Evolutionary conservation across 2,888 invertebrate genomes (phyloP), one percentile per base, ranked within the genome.

Genomic region (Cosmopolites sordidus): DNA sequence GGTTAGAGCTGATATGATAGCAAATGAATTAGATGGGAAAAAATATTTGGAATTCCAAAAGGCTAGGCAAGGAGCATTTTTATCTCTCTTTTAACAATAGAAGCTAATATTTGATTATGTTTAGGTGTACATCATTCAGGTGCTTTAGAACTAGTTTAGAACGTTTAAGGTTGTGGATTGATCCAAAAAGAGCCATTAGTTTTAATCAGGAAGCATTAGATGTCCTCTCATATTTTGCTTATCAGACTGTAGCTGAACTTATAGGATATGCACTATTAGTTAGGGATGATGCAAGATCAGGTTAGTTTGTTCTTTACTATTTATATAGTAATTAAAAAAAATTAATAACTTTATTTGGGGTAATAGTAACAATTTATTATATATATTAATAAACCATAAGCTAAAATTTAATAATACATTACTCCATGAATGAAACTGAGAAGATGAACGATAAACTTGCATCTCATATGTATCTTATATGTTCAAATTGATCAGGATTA

Each of bases 171-270:
- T 70, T 74, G 27, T 86, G 86, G 79, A 69, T 86, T 0, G 83
- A 83, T 58, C 79, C 84, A 0, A 79, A 77, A 2, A 78, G 80
- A 30, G 84, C 86, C 58, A 69, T 84, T 15, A 81, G 78, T 39
- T 78, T 88, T 43, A 75, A 80, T 0, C 73, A 76, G 14, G 76
- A 82, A 43, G 89, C 88, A 0, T 75, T 89, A 63, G 88, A 89
- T 67, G 84, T 93, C 2, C 72, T 95, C 57, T 83, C 87, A 42
- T 94, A 92, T 69, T 77, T 93, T 60, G 92, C 92, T 0, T 91
- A 91, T 70, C 93, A 95, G 75, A 91, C 91, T 0, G 87, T 95
- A 5, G 93, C 93, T 0, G 88, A 92, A 69, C 83, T 94, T 51
- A 84, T 91, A 1, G 94, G 94, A 73, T 83, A 87, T 62, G 87